Evolutionary conservation across 2,797 vertebrate species (phyloP), one percentile per base, ranked within the genome.

Genomic region (Alosa sapidissima): DNA sequence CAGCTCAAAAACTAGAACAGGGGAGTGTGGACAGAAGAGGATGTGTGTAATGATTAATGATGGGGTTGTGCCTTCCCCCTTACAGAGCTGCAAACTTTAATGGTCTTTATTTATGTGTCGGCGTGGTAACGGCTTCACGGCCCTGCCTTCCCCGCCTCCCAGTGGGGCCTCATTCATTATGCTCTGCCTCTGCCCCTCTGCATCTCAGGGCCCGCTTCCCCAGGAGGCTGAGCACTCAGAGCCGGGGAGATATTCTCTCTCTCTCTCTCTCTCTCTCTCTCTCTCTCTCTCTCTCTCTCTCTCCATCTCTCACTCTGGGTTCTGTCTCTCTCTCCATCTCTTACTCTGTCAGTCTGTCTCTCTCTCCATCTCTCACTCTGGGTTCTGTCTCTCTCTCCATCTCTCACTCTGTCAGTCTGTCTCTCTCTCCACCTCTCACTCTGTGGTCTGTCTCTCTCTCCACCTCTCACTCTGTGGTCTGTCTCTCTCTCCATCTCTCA

Each of bases 81-180:
- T 28, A 60, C 82, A 55, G 78, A 58, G 78, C 45, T 52, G 24
- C 41, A 21, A 52, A 48, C 54, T 13, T 81, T 86, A 87, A 65
- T 81, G 84, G 83, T 58, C 81, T 87, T 85, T 78, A 82, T 85
- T 85, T 65, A 65, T 52, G 84, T 36, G 83, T 81, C 72, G 60
- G 81, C 28, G 33, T 72, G 24, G 60, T 65, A 82, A 55, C 54
- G 45, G 81, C 52, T 75, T 19, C 81, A 19, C 10, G 65, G 49
- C 78, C 19, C 82, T 85, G 65, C 33, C 28, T 36, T 3, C 13
- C 11, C 24, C 81, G 24, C 10, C 28, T 36, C 62, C 58, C 82
- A 81, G 49, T 28, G 82, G 84, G 24, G 86, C 82, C 81, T 47
- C 60, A 81, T 81, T 81, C 86, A 85, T 85, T 83, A 85, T 81